Conservation (phyloP, 2,888 invertebrate genomes). For the Lampropteryx suffumata region DNA sequence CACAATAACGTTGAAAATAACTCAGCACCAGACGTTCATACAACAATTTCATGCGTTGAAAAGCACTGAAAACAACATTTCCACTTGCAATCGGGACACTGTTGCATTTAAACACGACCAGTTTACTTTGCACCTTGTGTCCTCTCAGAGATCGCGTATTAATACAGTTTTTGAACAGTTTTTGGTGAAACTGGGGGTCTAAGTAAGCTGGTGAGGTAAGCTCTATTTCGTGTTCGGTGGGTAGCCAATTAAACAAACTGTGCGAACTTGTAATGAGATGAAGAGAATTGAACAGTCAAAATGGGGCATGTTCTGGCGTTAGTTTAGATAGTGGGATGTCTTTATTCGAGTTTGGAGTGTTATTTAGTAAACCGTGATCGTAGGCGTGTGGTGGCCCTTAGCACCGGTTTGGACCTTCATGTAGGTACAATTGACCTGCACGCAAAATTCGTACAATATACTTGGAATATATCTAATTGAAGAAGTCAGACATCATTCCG, state of each 20-base stretch:
- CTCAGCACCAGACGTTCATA: constrained; percentile 32
- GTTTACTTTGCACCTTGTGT: constrained; percentile 33
- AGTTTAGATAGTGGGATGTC: constrained; percentile 41
- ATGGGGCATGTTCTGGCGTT: constrained; percentile 36
- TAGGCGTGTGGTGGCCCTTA: background rate
- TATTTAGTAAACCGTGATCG: constrained; percentile 17
- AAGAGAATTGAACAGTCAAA: constrained; percentile 52
- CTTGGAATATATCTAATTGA: too few relatives aligned
- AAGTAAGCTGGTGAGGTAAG: constrained; percentile 38
- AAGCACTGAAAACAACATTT: constrained; percentile 45
- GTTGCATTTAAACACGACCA: constrained; percentile 48
- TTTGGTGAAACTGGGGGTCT: constrained; percentile 26
- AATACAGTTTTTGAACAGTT: constrained; percentile 13
- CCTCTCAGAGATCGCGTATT: constrained; percentile 17
- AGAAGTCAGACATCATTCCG: too few relatives aligned
- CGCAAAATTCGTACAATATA: too few relatives aligned
- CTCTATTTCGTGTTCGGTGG: constrained; percentile 41
- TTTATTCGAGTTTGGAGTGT: constrained; percentile 28
- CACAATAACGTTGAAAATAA: constrained; percentile 26
- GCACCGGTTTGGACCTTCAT: too few relatives aligned
- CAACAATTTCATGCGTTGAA: constrained; percentile 45
- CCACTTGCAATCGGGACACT: constrained; percentile 37
- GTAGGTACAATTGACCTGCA: too few relatives aligned
- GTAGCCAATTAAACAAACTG: constrained; percentile 55
- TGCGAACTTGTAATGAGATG: constrained; percentile 55